Evolutionary conservation across 2,797 vertebrate genomes (phyloP), one percentile per base, ranked within the genome.

Genomic region (Lacerta agilis): DNA sequence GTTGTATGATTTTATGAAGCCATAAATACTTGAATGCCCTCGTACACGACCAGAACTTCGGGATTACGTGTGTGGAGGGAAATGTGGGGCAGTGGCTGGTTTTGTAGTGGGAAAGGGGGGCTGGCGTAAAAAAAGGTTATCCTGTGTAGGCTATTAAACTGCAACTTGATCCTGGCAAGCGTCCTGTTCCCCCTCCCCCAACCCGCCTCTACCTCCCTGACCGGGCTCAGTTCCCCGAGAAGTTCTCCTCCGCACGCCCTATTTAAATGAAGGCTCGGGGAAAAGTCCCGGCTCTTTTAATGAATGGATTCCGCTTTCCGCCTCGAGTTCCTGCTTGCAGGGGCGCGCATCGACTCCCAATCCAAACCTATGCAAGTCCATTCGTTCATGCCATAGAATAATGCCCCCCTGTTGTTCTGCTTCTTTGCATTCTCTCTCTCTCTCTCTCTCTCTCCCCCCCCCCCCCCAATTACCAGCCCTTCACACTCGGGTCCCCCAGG

Each of bases 1-100:
- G 41, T 78, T 83, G 80, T 66, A 77, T 69, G 86, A 87, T 87
- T 87, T 87, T 87, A 87, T 87, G 73, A 83, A 83, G 86, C 80
- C 86, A 77, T 82, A 83, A 87, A 87, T 87, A 87, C 33, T 83
- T 83, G 86, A 55, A 77, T 77, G 86, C 80, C 80, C 80, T 61
- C 80, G 55, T 82, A 83, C 86, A 87, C 77, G 80, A 83, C 80
- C 86, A 87, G 80, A 83, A 83, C 73, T 69, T 77, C 15, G 41
- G 86, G 73, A 83, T 87, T 83, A 83, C 61, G 81, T 77, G 72
- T 83, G 72, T 36, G 80, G 33, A 83, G 81, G 86, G 86, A 83
- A 87, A 87, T 83, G 66, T 55, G 41, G 83, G 73, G 38, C 27
- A 23, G 61, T 17, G 25, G 81, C 87, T 67, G 86, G 43, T 69